Base-by-base conservation (phyloP, 2,888 invertebrate species). In the Octodonta nipae region DNA sequence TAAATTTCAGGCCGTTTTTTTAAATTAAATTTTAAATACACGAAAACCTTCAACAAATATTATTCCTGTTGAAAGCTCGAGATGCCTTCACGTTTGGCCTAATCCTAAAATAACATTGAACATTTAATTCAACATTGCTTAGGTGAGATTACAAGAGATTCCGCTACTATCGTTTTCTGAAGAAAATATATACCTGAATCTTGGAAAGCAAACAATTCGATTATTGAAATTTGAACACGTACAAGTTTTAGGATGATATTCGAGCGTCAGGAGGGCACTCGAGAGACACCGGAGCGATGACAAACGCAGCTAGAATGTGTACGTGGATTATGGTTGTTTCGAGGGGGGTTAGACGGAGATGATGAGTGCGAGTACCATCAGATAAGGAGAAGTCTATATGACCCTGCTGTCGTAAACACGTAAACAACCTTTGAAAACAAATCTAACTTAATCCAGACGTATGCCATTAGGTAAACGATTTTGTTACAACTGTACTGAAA, bases 31-130 rank as follows among this genome's bases (percentile, higher is more conserved):
- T n/a, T n/a, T n/a, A n/a, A n/a, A n/a, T n/a, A n/a, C n/a, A n/a
- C n/a, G n/a, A n/a, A n/a, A 22, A 22, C 22, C 22, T 22, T 22
- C n/a, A 22, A 22, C 22, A 22, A 22, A 22, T 22, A 22, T 22
- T 22, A 22, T 22, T 22, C 11, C 11, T 22, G 11, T 22, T 11
- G 22, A 22, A 10, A 22, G 22, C 22, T 22, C 11, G 10, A 22
- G 10, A 22, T 10, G 22, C n/a, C n/a, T 22, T 22, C 22, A 22
- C 22, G 40, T 33, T 34, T 32, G 29, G 34, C 30, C 27, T 42
- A 43, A 44, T 42, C 50, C 47, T 50, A 50, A 47, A 47, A 50
- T 42, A 50, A 50, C 47, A 47, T 26, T 26, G 33, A 28, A 33
- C 34, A 27, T 39, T 39, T 38, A 42, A 48, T 43, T 40, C 38